Base-by-base conservation (phyloP, 1,140 invertebrate species). In the Drosophila simulans region DNA sequence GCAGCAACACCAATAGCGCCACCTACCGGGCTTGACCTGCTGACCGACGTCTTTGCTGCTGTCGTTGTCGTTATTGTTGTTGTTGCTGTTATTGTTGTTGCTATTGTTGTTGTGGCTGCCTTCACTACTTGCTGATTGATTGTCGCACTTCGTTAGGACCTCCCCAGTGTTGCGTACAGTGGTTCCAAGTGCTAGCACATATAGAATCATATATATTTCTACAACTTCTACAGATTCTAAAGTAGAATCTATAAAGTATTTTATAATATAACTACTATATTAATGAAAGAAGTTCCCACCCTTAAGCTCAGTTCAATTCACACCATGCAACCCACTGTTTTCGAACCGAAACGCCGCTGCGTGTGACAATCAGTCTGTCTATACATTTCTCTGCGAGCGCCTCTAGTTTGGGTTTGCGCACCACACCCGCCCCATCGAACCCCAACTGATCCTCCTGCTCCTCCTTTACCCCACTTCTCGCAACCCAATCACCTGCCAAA, bases 11-110 rank as follows among this genome's bases (percentile, higher is more conserved):
- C 59, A 65, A 74, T 55, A 78, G 75, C 66, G 74, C 65, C 74
- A 77, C 63, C 74, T 76, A 76, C 55, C 74, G 74, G 72, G 62
- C 77, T 70, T 80, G 77, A 80, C 77, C 78, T 69, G 63, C 69
- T 58, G 74, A 74, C 77, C 71, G 25, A 52, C 15, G 25, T 56
- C 62, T 34, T 60, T 11, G 17, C 25, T 15, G 37, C 40, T 71
- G 31, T 35, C 55, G 52, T 55, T 42, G 15, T 31, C 22, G 27
- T 3, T 10, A 8, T 31, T 27, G 27, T 27, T 27, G 3, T 37
- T 37, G 3, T 37, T 11, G 10, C 12, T 37, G 0, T 5, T 34
- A 34, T 34, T 5, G 34, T 34, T 34, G 35, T 42, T 46, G 17
- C 3, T 27, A 22, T 52, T 43, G 40, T 60, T 69, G 52, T 55